Conservation (phyloP, 2,797 vertebrate species). For the Nyctalus aviator region DNA sequence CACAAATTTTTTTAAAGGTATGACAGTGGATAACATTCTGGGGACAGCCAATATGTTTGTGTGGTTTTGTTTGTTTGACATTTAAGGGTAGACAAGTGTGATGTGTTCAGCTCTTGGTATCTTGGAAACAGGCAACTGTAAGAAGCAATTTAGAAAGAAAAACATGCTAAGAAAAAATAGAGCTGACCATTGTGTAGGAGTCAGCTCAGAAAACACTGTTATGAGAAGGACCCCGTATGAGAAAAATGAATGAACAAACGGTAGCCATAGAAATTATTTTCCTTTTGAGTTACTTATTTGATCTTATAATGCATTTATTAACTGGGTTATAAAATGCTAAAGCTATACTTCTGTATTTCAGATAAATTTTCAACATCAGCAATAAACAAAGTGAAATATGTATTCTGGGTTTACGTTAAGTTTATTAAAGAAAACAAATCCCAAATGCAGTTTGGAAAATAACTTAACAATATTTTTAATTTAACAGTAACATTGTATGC, state of each 20-base stretch:
- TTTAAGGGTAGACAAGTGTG: conserved; percentile 13
- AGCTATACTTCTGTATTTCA: background rate
- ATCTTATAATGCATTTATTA: conserved; percentile 22
- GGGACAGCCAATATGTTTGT: background rate
- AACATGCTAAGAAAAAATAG: conserved; percentile 22
- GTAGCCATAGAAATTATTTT: background rate
- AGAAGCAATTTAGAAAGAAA: conserved; percentile 17
- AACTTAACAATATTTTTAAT: background rate
- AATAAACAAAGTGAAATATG: background rate
- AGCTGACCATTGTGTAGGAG: background rate
- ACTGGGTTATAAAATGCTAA: background rate
- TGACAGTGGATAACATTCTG: background rate
- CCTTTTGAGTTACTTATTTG: background rate
- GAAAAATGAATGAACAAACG: background rate
- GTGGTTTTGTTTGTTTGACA: conserved; percentile 19
- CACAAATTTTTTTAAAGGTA: background rate
- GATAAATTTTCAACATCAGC: background rate
- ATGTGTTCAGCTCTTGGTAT: background rate
- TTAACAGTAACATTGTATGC: background rate
- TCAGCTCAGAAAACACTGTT: background rate
- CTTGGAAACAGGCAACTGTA: conserved; percentile 28
- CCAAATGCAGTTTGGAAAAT: background rate
- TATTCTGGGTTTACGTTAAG: background rate
- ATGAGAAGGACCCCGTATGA: background rate
- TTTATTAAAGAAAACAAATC: background rate